phyloP scores from a whole-genome alignment of 2,888 invertebrate genomes.

The Andricus curvator region DNA sequence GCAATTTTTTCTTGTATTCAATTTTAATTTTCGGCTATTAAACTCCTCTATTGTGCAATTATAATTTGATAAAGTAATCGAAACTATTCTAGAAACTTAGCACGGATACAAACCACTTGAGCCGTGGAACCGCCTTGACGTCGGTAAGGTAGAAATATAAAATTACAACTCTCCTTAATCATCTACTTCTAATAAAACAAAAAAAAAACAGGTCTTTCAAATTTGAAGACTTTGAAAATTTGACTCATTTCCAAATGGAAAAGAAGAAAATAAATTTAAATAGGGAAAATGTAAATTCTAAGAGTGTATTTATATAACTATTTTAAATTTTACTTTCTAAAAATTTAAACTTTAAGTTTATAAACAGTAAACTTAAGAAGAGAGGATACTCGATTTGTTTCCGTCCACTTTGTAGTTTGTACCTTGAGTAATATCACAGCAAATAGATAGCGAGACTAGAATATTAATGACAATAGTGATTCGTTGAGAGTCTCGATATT shows the following conservation, averaged over 20 bases:
- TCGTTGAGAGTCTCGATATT: conserved; percentile 45
- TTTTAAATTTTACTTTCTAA: not conserved
- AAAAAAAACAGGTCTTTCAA: not conserved
- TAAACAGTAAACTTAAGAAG: conserved; percentile 5
- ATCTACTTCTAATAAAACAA: too few relatives aligned
- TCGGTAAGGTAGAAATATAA: too few relatives aligned
- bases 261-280: not conserved
- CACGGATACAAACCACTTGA: too few relatives aligned
- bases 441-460: conserved; percentile 25
- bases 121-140: too few relatives aligned
- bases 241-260: not conserved
- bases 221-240: not conserved
- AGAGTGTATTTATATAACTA: not conserved
- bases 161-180: too few relatives aligned
- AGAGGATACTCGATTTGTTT: conserved; percentile 2
- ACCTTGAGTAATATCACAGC: conserved; percentile 31
- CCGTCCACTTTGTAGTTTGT: not conserved
- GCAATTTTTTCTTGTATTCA: too few relatives aligned
- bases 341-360: not conserved
- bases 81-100: too few relatives aligned
- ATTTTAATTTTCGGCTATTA: too few relatives aligned
- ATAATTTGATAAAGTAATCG: too few relatives aligned
- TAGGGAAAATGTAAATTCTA: not conserved
- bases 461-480: conserved; percentile 41
- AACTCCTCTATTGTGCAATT: too few relatives aligned